Evolutionary conservation across 53 echinoderm and acorn worm genomes (phyloP).

Genomic region (Hippasteria phrygiana): DNA sequence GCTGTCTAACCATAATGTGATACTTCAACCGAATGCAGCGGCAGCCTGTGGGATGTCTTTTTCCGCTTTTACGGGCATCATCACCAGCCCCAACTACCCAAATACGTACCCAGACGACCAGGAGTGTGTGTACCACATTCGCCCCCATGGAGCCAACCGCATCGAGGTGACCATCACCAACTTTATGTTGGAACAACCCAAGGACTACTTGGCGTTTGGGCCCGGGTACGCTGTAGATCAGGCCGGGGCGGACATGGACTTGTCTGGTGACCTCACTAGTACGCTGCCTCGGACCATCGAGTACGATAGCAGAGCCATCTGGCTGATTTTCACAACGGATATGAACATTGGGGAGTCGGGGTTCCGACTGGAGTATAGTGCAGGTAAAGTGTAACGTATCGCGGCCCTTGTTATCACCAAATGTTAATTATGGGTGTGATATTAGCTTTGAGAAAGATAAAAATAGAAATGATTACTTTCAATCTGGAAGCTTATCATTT

Average conservation of each 20-base stretch:
- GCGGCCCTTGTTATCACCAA: not conserved
- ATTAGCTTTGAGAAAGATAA: too few relatives aligned
- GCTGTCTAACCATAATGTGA: too few relatives aligned
- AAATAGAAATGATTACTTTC: too few relatives aligned
- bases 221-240: not conserved
- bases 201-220: conserved; percentile 14
- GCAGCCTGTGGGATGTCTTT: conserved; percentile 15
- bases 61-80: conserved; percentile 3
- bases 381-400: conserved; percentile 10
- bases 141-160: conserved; percentile 33
- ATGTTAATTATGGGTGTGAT: not conserved
- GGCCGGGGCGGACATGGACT: too few relatives aligned
- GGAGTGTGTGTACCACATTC: conserved; percentile 38
- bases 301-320: not conserved
- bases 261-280: not conserved
- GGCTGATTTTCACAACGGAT: conserved; percentile 46
- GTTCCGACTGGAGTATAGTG: conserved; percentile 39
- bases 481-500: too few relatives aligned
- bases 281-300: not conserved
- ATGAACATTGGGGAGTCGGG: not conserved
- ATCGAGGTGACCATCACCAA: conserved; percentile 35
- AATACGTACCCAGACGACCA: not conserved
- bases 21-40: too few relatives aligned
- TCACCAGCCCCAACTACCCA: conserved; percentile 26
- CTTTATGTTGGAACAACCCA: conserved; percentile 24